Base-by-base conservation (phyloP, 2,888 invertebrate genomes). In the Catonia carolina region DNA sequence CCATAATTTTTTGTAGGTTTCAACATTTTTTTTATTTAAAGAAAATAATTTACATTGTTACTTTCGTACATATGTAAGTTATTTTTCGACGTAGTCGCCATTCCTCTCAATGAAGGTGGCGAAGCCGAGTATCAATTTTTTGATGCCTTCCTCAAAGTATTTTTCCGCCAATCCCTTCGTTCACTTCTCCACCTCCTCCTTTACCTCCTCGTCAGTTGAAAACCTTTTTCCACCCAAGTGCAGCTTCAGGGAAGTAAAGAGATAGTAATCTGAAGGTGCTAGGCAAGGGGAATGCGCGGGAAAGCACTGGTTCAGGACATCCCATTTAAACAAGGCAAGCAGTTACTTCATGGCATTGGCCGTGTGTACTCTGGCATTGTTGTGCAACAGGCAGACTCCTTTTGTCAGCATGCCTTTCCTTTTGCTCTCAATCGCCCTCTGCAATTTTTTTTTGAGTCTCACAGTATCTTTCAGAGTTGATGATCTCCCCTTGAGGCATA, bases 301-400 rank as follows among this genome's bases (percentile, higher is more conserved):
- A 14, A 33, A 33, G 12, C 33, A 10, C 7, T 41, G 10, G 10
- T 14, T 12, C n/a, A n/a, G n/a, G n/a, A n/a, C n/a, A n/a, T n/a
- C n/a, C n/a, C n/a, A n/a, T n/a, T n/a, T n/a, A n/a, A 12, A 41
- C 7, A 14, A 41, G 41, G 41, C 7, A 14, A 14, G 41, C 41
- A 41, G 41, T 41, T 41, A 7, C 41, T 41, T 41, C 15, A 14
- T 41, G 41, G 41, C 10, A 14, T 41, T 41, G 41, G 41, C 15
- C 41, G 15, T 41, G 41, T 41, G 10, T 41, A 14, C 10, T 41
- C 41, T 41, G 15, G 59, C 60, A 31, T 62, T 62, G 56, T 62
- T 54, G 33, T 62, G 60, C 23, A 50, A 27, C 15, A 60, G 37
- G 27, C n/a, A n/a, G n/a, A n/a, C n/a, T n/a, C n/a, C n/a, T n/a